Conservation (phyloP, 2,888 invertebrate genomes). For the Athalia rosae region DNA sequence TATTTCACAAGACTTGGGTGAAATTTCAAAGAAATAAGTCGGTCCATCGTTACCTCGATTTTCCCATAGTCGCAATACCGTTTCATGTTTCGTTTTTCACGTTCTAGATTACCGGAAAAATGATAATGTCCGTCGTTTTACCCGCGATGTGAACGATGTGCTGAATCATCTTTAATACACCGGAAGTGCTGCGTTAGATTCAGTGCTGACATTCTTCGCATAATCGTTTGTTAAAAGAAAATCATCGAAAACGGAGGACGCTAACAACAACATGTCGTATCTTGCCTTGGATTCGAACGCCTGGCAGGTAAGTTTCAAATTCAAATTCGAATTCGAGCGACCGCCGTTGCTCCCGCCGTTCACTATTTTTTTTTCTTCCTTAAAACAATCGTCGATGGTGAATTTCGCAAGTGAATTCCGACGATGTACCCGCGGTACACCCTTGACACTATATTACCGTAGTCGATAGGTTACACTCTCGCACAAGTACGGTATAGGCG, state of each 20-base stretch:
- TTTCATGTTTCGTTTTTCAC: neutral
- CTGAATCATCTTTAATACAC: constrained; percentile 38
- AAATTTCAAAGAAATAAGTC: too few relatives aligned
- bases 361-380: neutral
- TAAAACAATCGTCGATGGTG: neutral
- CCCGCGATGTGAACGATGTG: constrained; percentile 58
- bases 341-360: neutral
- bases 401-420: too few relatives aligned
- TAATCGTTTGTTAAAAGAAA: neutral
- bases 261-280: constrained; percentile 70
- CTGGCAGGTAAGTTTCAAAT: constrained; percentile 72
- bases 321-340: neutral
- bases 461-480: too few relatives aligned
- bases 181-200: constrained; percentile 20
- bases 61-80: neutral
- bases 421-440: too few relatives aligned
- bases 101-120: constrained; percentile 4
- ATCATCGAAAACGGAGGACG: constrained; percentile 58
- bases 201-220: constrained; percentile 6
- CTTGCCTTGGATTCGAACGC: constrained; percentile 74
- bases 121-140: constrained; percentile 14
- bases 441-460: too few relatives aligned
- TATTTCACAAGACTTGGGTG: neutral
- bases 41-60: too few relatives aligned
- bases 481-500: too few relatives aligned